Conservation (phyloP, 2,113 vertebrate species). For the Tretioscincus oriximinensis region DNA sequence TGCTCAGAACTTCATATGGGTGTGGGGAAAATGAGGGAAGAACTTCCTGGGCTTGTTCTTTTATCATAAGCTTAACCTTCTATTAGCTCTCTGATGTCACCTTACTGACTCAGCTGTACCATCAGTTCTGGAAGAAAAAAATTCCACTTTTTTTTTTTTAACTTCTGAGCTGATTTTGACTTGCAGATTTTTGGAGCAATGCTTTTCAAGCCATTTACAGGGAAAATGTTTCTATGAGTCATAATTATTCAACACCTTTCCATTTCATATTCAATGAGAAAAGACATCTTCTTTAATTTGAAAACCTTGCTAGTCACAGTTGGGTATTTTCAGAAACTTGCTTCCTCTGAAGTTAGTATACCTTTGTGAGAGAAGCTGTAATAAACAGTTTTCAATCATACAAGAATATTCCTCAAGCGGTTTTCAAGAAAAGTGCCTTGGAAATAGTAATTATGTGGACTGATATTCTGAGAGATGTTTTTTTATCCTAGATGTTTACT, state of each 20-base stretch:
- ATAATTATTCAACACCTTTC: background rate
- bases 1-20: background rate
- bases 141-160: background rate
- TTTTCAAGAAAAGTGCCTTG: too few species aligned
- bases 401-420: background rate
- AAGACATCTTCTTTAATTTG: background rate
- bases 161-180: background rate
- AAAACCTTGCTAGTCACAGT: background rate
- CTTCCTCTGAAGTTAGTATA: background rate
- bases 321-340: background rate
- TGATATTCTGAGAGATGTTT: too few species aligned
- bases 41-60: background rate
- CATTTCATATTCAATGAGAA: background rate
- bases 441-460: too few species aligned
- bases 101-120: constrained; percentile 22
- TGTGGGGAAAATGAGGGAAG: background rate
- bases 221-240: background rate
- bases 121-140: background rate
- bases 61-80: background rate
- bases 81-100: constrained; percentile 15
- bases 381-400: too few species aligned
- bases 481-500: too few species aligned
- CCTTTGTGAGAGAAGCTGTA: background rate
- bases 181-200: background rate
- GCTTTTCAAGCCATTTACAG: background rate